Conservation (phyloP, 2,113 vertebrate genomes). For the Ramphastos sulfuratus region DNA sequence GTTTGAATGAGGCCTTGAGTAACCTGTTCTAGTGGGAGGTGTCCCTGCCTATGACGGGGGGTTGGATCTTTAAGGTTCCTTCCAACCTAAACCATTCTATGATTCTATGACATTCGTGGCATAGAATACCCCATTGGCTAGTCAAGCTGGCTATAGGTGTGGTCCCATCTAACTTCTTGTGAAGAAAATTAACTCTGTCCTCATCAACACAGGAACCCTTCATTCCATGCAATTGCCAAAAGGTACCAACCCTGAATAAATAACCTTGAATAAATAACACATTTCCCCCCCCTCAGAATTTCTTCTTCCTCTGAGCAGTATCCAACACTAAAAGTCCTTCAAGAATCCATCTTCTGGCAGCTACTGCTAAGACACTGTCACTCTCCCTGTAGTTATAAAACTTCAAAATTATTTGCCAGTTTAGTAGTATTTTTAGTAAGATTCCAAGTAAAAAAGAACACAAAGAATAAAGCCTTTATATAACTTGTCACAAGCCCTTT, state of each 20-base stretch:
- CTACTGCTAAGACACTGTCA: neutral
- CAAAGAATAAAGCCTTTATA: neutral
- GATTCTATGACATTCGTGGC: too few relatives aligned
- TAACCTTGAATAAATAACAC: neutral
- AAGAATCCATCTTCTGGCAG: neutral
- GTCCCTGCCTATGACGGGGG: too few relatives aligned
- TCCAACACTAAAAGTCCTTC: neutral
- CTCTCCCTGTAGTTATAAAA: neutral
- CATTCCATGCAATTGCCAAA: neutral
- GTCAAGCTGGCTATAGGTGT: too few relatives aligned
- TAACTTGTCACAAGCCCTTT: neutral
- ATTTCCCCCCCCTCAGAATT: neutral
- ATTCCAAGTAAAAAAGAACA: constrained; percentile 4
- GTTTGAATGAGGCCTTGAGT: too few relatives aligned
- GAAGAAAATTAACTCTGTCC: too few relatives aligned
- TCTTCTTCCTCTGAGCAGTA: neutral
- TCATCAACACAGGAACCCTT: too few relatives aligned
- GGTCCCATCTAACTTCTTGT: too few relatives aligned
- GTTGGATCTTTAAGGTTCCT: too few relatives aligned
- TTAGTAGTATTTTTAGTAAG: constrained; percentile 1
- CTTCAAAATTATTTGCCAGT: neutral
- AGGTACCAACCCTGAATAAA: neutral
- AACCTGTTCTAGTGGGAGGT: too few relatives aligned
- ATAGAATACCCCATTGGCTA: too few relatives aligned
- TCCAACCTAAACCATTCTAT: too few relatives aligned